These are phyloP conservation scores for Centropristis striata DNA, from an alignment of 2,113 vertebrate species.

Conservation along the genomic window DNA sequence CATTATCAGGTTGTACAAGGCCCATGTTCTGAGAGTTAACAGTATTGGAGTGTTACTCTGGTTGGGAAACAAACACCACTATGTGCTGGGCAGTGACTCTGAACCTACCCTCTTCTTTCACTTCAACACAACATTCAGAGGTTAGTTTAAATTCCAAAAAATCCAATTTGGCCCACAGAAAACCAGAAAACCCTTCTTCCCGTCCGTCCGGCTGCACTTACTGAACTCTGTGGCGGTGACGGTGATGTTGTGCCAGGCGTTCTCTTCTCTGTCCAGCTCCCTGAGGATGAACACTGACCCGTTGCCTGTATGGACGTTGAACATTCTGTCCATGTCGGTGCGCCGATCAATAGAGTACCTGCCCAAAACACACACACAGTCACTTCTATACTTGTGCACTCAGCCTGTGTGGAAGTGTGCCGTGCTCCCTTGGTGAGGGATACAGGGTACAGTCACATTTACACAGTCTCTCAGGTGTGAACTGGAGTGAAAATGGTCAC, in stretches of 20 bases:
- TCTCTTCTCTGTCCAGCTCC: constrained; percentile 92
- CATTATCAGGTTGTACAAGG: too few species aligned
- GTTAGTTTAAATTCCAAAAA: constrained; percentile 26
- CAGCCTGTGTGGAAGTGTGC: neutral
- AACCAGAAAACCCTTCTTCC: neutral
- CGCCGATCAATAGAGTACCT: constrained; percentile 96
- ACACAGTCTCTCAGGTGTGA: constrained; percentile 17
- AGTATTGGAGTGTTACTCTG: neutral
- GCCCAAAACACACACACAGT: constrained; percentile 50
- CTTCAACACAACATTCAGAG: constrained; percentile 17
- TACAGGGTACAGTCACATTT: constrained; percentile 1
- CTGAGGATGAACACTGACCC: constrained; percentile 94
- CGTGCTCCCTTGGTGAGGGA: neutral
- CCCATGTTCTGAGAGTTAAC: neutral
- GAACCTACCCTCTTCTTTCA: neutral
- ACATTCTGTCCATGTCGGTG: constrained; percentile 97
- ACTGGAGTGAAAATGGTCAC: neutral
- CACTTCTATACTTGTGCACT: neutral
- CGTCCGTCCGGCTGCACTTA: constrained; percentile 82
- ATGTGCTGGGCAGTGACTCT: neutral
- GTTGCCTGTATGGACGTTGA: constrained; percentile 94
- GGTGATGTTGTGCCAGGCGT: constrained; percentile 96
- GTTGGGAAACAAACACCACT: constrained; percentile 4
- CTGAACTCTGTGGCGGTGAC: constrained; percentile 95
- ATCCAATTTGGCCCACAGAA: constrained; percentile 33